Percentiles rank a stretch among this genome's conserved stretches.
Evolutionary conservation across 2,113 vertebrate species (phyloP).

Genomic region (zebrafish (Danio rerio)): GRCz12tu NC_133189.1:34324501-34325000

Average conservation of each 20-base stretch:
- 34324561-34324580: conserved; percentile 21
- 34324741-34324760: conserved; percentile 6
- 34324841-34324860: neutral
- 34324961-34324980: no score
- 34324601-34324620: conserved; percentile 14
- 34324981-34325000: no score
- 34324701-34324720: conserved; percentile 49
- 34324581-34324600: neutral
- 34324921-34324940: no score
- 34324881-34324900: no score
- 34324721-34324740: conserved; percentile 42
- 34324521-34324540: neutral
- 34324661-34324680: conserved; percentile 28
- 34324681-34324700: conserved; percentile 43
- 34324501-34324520: neutral
- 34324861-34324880: no score
- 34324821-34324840: conserved; percentile 2
- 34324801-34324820: no score
- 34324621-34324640: conserved; percentile 3
- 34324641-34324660: conserved; percentile 43
- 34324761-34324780: conserved; percentile 12
- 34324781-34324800: neutral
- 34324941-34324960: no score
- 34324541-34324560: neutral
- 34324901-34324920: no score